Evolutionary conservation across 1,140 invertebrate genomes (phyloP), one percentile per base, ranked within the genome.

Genomic region (Reticulitermes speratus): DNA sequence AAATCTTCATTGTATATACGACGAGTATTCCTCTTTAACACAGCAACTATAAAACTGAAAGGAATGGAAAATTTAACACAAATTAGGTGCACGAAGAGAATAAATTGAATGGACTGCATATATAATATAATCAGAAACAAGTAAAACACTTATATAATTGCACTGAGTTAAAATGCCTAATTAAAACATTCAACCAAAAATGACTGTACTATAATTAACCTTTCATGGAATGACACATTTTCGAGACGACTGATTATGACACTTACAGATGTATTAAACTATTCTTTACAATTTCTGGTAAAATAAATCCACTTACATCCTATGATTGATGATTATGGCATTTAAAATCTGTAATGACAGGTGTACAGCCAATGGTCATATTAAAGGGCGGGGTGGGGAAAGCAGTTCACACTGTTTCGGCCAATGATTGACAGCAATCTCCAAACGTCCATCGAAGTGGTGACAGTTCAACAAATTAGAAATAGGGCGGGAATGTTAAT

Each of bases 401-500:
- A 44, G 23, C 21, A 38, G 59, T 84, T n/a, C 7, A 7, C 19
- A 65, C 32, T 45, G 84, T 84, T 84, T 84, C 84, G 59, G 84
- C 84, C 84, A 84, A 84, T 84, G 84, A 84, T 84, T 65, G 84
- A 38, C 84, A 84, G 84, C 48, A 84, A 75, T 75, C 25, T 75
- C 65, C n/a, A 75, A 75, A 75, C 65, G 65, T 75, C 65, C 65
- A 75, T 30, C n/a, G n/a, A 75, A 75, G n/a, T 75, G 65, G 65
- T 75, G n/a, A 30, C 65, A 75, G 25, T 30, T 75, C 65, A 30
- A 75, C 65, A 75, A 75, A 75, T 75, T 30, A 75, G 65, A 75
- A 30, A n/a, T 75, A 30, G 65, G 65, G 65, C 65, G 65, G 65
- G 65, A 75, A 75, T 75, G 65, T 0, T 75, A 30, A 0, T 75